Percentiles rank a stretch among this genome's conserved stretches.
Evolutionary conservation across 2,888 invertebrate genomes (phyloP).

Genomic region (Thalpophila matura): DNA sequence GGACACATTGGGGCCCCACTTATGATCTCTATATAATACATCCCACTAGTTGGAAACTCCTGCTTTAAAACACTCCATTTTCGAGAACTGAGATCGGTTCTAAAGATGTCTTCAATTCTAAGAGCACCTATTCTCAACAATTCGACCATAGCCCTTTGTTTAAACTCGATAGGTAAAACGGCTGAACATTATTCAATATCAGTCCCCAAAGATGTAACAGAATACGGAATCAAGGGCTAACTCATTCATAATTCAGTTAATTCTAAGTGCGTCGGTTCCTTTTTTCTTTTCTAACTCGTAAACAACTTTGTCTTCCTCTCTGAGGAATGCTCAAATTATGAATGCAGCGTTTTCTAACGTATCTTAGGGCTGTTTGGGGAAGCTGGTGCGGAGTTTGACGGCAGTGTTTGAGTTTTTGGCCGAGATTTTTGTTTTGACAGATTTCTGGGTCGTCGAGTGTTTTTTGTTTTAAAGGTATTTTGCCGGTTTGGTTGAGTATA

Average conservation of each 20-base stretch:
- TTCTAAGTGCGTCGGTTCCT: conserved; percentile 55
- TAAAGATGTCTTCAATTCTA: conserved; percentile 33
- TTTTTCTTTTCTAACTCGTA: conserved; percentile 55
- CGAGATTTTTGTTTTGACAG: conserved; percentile 34
- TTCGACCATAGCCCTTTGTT: conserved; percentile 26
- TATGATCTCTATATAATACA: too few relatives aligned
- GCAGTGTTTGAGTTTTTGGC: conserved; percentile 21
- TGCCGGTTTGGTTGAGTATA: not conserved
- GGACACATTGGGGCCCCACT: too few relatives aligned
- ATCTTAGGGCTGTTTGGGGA: conserved; percentile 25
- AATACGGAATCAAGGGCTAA: conserved; percentile 63
- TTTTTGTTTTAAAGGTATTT: conserved; percentile 17
- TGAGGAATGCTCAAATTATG: conserved; percentile 44
- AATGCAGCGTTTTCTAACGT: conserved; percentile 55
- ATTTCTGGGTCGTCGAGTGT: not conserved
- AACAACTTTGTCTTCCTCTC: conserved; percentile 55
- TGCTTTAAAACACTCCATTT: too few relatives aligned
- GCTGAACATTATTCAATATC: conserved; percentile 57
- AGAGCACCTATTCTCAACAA: conserved; percentile 11
- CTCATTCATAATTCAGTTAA: conserved; percentile 71
- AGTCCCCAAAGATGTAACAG: conserved; percentile 55
- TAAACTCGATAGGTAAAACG: conserved; percentile 38
- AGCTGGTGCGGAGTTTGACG: conserved; percentile 20
- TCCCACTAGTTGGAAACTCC: too few relatives aligned
- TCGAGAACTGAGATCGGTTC: conserved; percentile 26